Conservation (phyloP, 2,113 vertebrate genomes). For the Macroglossus sobrinus region DNA sequence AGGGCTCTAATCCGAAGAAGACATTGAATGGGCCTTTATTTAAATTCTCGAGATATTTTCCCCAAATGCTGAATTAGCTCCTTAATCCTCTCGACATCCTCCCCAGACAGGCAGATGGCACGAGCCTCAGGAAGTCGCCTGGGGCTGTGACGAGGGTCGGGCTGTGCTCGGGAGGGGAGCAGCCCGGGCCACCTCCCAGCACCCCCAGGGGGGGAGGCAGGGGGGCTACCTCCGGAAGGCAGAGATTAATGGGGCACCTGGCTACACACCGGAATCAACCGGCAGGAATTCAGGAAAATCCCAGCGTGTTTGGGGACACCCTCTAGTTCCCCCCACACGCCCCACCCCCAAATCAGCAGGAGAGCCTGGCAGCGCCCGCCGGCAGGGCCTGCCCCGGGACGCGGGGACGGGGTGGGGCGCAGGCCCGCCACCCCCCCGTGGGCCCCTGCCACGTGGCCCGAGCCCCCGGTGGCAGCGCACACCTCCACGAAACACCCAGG, state of each 20-base stretch:
- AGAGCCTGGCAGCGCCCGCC: rapidly evolving
- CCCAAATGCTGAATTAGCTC: neutral
- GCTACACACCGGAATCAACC: neutral
- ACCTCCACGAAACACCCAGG: rapidly evolving
- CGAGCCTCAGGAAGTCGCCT: neutral
- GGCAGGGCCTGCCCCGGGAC: rapidly evolving
- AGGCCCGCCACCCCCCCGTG: rapidly evolving
- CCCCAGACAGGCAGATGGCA: neutral
- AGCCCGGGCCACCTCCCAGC: rapidly evolving
- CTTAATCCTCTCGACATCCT: neutral
- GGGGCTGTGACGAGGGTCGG: rapidly evolving
- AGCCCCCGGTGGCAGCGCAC: rapidly evolving
- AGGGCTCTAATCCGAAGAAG: conserved; percentile 24
- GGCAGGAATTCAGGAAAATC: rapidly evolving
- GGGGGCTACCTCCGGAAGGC: neutral
- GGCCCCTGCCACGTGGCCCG: rapidly evolving
- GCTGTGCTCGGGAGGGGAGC: rapidly evolving
- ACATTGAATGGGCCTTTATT: conserved; percentile 42
- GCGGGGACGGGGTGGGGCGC: too few relatives aligned
- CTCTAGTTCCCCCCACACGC: rapidly evolving
- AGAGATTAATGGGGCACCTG: too few relatives aligned
- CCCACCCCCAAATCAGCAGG: rapidly evolving
- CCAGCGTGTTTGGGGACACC: rapidly evolving
- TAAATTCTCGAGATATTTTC: conserved; percentile 27
- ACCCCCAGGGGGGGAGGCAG: too few relatives aligned